Base-by-base conservation (phyloP, 2,888 invertebrate species). In the Torymus aiolomorphi region DNA sequence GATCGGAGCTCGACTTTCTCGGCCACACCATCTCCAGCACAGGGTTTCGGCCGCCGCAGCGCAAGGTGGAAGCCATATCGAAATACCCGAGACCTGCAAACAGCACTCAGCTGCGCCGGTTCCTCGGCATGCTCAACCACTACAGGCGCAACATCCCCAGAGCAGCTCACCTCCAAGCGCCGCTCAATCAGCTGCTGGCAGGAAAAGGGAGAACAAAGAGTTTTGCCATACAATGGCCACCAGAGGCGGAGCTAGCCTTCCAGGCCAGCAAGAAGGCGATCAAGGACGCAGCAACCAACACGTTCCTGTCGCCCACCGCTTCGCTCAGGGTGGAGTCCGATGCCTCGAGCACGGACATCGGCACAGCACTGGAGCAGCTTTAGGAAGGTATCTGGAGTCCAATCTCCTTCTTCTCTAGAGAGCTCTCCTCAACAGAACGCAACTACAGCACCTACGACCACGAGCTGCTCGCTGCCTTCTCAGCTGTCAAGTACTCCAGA, bases 361-460 rank as follows among this genome's bases (percentile, higher is more conserved):
- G 24, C 3, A 3, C 65, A 16, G 57, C 16, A 0, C 49, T 79
- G 1, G 79, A 79, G 18, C 70, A 75, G 42, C 12, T 11, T 11
- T 1, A 20, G 0, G 8, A 2, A 13, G 18, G 20, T 0, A 1
- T 20, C 13, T 20, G 12, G 12, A 3, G 20, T 0, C 62, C 62
- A 8, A 13, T 62, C 2, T 16, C 20, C 1, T 20, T 20, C 20
- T 62, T 62, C 62, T 62, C 62, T 0, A 62, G 62, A 20, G 10
- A 62, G n/a, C n/a, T n/a, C n/a, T n/a, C n/a, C n/a, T n/a, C n/a
- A n/a, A n/a, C n/a, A n/a, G n/a, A n/a, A n/a, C n/a, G n/a, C n/a
- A n/a, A n/a, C n/a, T n/a, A n/a, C n/a, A n/a, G n/a, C n/a, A n/a
- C n/a, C n/a, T n/a, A n/a, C n/a, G n/a, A n/a, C n/a, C n/a, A n/a